Base-by-base conservation (phyloP, 2,888 invertebrate species). In the Heliconius erato region DNA sequence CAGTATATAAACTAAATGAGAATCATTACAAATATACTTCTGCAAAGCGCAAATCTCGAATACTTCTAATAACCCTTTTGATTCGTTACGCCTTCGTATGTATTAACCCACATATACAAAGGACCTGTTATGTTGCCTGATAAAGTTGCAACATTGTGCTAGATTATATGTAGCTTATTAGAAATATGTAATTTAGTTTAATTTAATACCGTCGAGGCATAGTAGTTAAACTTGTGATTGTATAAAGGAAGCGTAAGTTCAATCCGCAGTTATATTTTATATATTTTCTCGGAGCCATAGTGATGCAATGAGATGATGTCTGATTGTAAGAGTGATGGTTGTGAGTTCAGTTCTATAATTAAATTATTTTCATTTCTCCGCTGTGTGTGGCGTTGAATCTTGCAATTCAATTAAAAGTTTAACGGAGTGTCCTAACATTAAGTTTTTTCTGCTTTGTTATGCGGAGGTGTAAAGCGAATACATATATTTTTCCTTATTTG, bases 61-160 rank as follows among this genome's bases (percentile, higher is more conserved):
- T 82, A n/a, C 3, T 67, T 49, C 40, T 77, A 80, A 63, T 72
- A 77, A 76, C 71, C 44, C 32, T 59, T 54, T 72, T 49, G 54
- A 82, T 82, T 69, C 63, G 77, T 59, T 68, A 74, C 82, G 69
- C 79, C 83, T 63, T 40, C 78, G 26, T 72, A 67, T 82, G 71
- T 80, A 79, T 79, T 83, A 82, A 83, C 84, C 83, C 74, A 84
- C 81, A 72, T 84, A 78, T 74, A 69, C 74, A 79, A 79, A 80
- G 72, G 81, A 83, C 84, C 83, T 84, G 84, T 79, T 84, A 74
- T 81, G 49, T 65, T 76, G 54, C 65, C 54, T 44, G 35, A 76
- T 77, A 68, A 5, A 54, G 71, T 84, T 84, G 63, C 84, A 59
- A 83, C 79, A 83, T 65, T 68, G 26, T 69, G 40, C 77, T 54